phyloP scores from a whole-genome alignment of 2,113 vertebrate genomes.

The Pseudopipra pipra region DNA sequence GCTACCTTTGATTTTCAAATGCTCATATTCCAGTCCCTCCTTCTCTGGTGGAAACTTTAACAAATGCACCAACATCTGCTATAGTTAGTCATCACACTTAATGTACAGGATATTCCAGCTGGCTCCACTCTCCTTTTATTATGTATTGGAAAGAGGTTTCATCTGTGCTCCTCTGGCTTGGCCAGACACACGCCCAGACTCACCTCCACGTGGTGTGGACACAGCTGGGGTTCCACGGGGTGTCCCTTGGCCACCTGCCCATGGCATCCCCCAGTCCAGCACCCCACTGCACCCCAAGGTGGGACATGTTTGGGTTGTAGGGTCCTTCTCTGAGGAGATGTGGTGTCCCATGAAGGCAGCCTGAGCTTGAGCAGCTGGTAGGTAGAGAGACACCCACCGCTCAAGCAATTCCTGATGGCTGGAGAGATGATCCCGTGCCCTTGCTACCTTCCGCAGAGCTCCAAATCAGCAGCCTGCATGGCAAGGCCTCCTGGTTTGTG shows the following conservation, averaged over 20 bases:
- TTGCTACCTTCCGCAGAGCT: background rate
- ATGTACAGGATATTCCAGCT: constrained; percentile 70
- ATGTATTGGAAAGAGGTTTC: constrained; percentile 71
- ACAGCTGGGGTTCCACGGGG: background rate
- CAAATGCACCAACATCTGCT: constrained; percentile 66
- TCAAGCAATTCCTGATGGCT: background rate
- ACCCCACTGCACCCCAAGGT: background rate
- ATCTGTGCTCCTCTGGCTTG: constrained; percentile 50
- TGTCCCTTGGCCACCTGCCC: background rate
- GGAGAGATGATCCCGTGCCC: background rate
- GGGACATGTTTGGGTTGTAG: background rate
- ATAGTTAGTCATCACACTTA: constrained; percentile 70
- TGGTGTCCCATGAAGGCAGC: background rate
- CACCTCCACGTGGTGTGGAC: constrained; percentile 23
- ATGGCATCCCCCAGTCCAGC: background rate
- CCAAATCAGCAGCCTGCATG: background rate
- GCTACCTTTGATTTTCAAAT: constrained; percentile 58
- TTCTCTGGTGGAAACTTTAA: constrained; percentile 69
- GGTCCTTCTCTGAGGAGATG: background rate
- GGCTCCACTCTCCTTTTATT: constrained; percentile 66
- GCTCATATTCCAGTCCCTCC: constrained; percentile 55
- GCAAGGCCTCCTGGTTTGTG: background rate
- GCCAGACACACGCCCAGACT: constrained; percentile 57
- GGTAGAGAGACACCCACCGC: background rate
- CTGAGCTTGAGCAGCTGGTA: background rate